These are phyloP conservation scores for Chaetodon trifascialis DNA, from an alignment of 2,113 vertebrate species.

Conservation along the genomic window DNA sequence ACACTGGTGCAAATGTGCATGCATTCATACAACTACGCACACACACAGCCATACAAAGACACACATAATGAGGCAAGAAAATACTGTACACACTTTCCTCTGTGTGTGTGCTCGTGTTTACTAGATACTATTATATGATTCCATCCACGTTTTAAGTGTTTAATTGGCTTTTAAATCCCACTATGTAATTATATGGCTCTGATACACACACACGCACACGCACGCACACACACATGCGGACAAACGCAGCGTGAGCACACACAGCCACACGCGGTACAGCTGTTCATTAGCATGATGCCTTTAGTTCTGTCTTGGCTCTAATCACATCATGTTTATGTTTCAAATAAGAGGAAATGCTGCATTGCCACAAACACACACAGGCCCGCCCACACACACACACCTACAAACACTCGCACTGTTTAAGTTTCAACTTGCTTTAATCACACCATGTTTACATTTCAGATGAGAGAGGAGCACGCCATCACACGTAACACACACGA, in stretches of 20 bases:
- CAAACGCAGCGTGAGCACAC: slow-evolving; percentile 2
- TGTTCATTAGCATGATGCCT: slow-evolving; percentile 81
- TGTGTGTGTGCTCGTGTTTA: slow-evolving; percentile 64
- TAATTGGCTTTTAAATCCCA: slow-evolving; percentile 83
- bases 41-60: slow-evolving; percentile 26
- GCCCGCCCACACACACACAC: slow-evolving; percentile 10
- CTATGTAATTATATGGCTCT: slow-evolving; percentile 77
- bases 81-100: slow-evolving; percentile 63
- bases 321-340: slow-evolving; percentile 80
- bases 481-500: slow-evolving; percentile 8
- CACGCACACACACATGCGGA: slow-evolving; percentile 53
- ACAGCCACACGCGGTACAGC: slow-evolving; percentile 64
- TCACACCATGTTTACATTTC: slow-evolving; percentile 65
- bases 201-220: slow-evolving; percentile 50
- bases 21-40: slow-evolving; percentile 10
- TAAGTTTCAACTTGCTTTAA: slow-evolving; percentile 64
- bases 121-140: slow-evolving; percentile 74
- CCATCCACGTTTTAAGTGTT: slow-evolving; percentile 81
- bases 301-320: slow-evolving; percentile 69
- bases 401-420: slow-evolving; percentile 12
- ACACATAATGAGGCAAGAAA: slow-evolving; percentile 60
- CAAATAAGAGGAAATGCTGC: slow-evolving; percentile 66
- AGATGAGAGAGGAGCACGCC: slow-evolving; percentile 48
- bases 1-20: slow-evolving; percentile 35
- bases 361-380: slow-evolving; percentile 22